Evolutionary conservation across 2,113 vertebrate genomes (phyloP).

Genomic region (Myotis davidii): DNA sequence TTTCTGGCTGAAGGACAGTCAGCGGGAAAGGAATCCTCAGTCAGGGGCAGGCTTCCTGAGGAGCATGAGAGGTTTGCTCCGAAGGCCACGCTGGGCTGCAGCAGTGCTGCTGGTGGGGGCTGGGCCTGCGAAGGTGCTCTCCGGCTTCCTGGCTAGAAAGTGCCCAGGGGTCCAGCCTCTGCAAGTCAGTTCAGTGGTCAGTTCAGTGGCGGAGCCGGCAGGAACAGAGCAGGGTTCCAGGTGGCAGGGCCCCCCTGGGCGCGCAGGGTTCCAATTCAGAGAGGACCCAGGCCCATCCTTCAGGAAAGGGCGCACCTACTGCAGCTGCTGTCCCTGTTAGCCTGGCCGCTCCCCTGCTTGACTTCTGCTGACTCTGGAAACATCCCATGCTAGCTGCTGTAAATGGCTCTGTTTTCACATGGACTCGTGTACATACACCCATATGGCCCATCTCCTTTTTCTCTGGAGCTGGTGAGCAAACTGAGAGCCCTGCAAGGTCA

Average conservation of each 20-base stretch:
- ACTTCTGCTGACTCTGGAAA: not conserved
- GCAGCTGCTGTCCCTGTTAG: not conserved
- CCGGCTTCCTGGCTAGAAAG: conserved; percentile 31
- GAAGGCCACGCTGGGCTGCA: not conserved
- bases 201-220: not conserved
- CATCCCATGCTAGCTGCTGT: not conserved
- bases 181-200: not conserved
- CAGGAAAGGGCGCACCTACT: not conserved
- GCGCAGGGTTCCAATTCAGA: not conserved
- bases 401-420: not conserved
- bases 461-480: not conserved
- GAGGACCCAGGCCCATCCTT: not conserved
- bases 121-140: not conserved
- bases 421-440: not conserved
- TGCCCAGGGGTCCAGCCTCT: not conserved
- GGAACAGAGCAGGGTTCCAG: not conserved
- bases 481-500: fast-evolving
- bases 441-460: not conserved
- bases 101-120: too few relatives aligned
- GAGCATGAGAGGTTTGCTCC: not conserved
- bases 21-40: not conserved
- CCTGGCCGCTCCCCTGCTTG: not conserved
- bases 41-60: not conserved
- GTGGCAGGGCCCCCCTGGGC: not conserved
- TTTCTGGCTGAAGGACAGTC: conserved; percentile 65